Percentiles rank a stretch among this genome's conserved stretches.
Conservation (phyloP, 2,888 invertebrate genomes). For the Galerucella nymphaeae region DNA sequence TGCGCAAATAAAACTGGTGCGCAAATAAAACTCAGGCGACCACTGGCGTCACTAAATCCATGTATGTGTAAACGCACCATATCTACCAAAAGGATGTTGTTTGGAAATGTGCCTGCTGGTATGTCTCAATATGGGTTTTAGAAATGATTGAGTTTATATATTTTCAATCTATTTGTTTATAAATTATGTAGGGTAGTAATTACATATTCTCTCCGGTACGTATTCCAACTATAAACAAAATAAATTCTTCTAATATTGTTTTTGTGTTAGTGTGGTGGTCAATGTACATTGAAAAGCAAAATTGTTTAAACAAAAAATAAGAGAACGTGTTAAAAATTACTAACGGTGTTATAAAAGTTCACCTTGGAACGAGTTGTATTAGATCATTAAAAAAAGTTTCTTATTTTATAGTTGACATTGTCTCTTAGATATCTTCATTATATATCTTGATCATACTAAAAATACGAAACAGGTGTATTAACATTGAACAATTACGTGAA, state of each 20-base stretch:
- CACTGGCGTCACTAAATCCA: no score
- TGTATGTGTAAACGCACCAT: no score
- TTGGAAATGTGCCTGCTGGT: no score
- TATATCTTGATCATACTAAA: neutral
- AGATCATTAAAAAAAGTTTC: neutral
- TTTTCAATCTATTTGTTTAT: no score
- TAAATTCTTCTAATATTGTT: neutral
- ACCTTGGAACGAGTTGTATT: conserved; percentile 1
- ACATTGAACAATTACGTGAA: neutral
- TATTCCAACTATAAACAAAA: conserved; percentile 22
- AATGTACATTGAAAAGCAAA: no score
- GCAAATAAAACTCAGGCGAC: no score
- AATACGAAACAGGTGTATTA: neutral
- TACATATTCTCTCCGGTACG: no score
- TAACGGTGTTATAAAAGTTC: neutral
- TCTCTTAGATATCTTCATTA: neutral
- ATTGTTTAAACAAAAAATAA: neutral
- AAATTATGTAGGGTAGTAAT: no score
- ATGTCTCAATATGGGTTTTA: no score
- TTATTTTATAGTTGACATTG: neutral
- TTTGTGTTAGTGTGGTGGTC: neutral
- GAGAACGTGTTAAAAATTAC: neutral
- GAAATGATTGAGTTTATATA: no score
- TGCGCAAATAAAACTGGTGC: no score
- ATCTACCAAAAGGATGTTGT: no score